Evolutionary conservation across 2,797 vertebrate genomes (phyloP), one percentile per base, ranked within the genome.

Genomic region (Ibycter americanus): DNA sequence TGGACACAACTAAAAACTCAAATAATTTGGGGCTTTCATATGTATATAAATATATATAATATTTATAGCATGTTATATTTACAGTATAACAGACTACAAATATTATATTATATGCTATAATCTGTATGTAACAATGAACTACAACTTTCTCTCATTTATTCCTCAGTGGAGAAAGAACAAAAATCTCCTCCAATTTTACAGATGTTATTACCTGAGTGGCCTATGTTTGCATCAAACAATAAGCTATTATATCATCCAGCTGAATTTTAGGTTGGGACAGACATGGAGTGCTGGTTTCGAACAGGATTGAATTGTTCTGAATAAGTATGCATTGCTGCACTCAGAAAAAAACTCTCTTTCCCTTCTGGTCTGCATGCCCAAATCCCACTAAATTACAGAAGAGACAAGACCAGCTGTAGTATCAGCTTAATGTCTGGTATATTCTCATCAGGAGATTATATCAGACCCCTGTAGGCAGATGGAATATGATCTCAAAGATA

Each of bases 401-500:
- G 32, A 89, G 62, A 63, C 62, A 89, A 90, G 56, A 68, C 59
- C 86, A 90, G 65, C 58, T 96, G 87, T 80, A 84, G 17, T 78
- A 86, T 72, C 58, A 87, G 47, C 29, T 90, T 92, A 81, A 94
- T 81, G 90, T 93, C 86, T 95, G 63, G 67, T 67, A 51, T 59
- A 73, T 65, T 85, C 78, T 93, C 94, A 85, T 85, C 38, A 5
- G 52, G 32, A 92, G 74, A 87, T 91, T 92, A 25, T 85, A 89
- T 92, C 78, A 90, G 81, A 67, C 21, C 47, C 32, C 9, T 32
- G 38, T 25, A 93, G 77, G 66, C 68, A 73, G 55, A 65, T 59
- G 93, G 54, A 94, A 95, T 67, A 63, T 25, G 61, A 94, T 83
- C 81, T 83, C 34, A 91, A 89, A 95, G 81, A 36, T 29, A 87